phyloP scores from a whole-genome alignment of 30 jellyfish, hydroid and myxozoan species.

The Turritopsis rubra region DNA sequence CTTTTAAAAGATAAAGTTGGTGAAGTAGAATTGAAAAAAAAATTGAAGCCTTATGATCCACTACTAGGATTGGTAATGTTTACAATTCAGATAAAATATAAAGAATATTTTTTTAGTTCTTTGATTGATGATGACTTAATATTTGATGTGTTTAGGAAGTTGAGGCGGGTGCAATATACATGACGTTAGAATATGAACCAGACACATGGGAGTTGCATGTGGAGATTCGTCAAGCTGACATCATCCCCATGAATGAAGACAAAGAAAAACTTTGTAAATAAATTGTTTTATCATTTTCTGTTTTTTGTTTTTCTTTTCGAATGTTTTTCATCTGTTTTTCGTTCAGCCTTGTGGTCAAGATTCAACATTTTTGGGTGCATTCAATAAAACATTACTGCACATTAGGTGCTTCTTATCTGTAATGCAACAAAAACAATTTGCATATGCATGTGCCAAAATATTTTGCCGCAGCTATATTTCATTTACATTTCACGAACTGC shows the following conservation, averaged over 20 bases:
- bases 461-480: no score
- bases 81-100: background rate
- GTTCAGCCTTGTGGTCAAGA: background rate
- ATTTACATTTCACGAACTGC: no score
- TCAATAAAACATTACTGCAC: no score
- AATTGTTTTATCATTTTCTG: background rate
- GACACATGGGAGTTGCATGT: slow-evolving; percentile 66
- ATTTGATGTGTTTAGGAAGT: slow-evolving; percentile 42
- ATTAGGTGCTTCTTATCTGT: no score
- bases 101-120: background rate
- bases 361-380: background rate
- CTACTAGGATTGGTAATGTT: slow-evolving; percentile 64
- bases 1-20: slow-evolving; percentile 55
- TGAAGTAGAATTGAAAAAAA: slow-evolving; percentile 32
- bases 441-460: no score
- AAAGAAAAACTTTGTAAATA: slow-evolving; percentile 49
- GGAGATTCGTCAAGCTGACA: slow-evolving; percentile 71
- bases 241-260: slow-evolving; percentile 65
- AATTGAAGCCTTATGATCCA: slow-evolving; percentile 70
- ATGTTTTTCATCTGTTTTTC: background rate
- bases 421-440: no score
- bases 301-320: background rate
- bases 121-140: background rate
- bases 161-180: slow-evolving; percentile 69
- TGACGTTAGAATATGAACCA: slow-evolving; percentile 48